Conservation (phyloP, 1,140 invertebrate species). For the Lepidurus arcticus region DNA sequence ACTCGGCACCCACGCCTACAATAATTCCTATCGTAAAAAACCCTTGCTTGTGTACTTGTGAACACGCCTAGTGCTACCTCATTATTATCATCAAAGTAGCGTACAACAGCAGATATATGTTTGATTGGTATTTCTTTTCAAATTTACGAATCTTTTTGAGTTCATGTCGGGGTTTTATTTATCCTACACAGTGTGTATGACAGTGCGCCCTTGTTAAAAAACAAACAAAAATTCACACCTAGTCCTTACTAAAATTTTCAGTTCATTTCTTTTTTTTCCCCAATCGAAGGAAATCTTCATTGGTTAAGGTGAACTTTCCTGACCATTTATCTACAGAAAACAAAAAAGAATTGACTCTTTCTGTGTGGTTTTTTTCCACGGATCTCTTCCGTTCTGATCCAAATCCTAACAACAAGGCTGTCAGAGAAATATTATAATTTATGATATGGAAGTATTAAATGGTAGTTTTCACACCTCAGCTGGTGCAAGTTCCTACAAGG, state of each 20-base stretch:
- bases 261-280: background rate
- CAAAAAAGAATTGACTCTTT: background rate
- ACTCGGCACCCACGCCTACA: background rate
- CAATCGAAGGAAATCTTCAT: background rate
- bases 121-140: background rate
- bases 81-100: slow-evolving; percentile 19
- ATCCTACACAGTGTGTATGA: background rate
- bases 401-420: background rate
- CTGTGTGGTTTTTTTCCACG: background rate
- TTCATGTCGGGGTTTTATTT: background rate
- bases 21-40: slow-evolving; percentile 4
- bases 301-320: background rate
- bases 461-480: slow-evolving; percentile 21
- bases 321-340: background rate
- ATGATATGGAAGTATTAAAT: slow-evolving; percentile 12
- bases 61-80: slow-evolving; percentile 20
- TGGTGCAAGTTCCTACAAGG: slow-evolving; percentile 21
- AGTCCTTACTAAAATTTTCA: background rate
- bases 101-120: background rate
- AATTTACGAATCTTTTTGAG: background rate
- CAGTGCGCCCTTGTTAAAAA: slow-evolving; percentile 7
- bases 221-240: background rate
- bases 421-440: slow-evolving; percentile 16
- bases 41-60: slow-evolving; percentile 21
- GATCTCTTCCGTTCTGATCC: background rate